Percentiles rank a stretch among this genome's conserved stretches.
These are phyloP conservation scores for Andrena praecox DNA, from an alignment of 2,888 invertebrate genomes.

Conservation along the genomic window DNA sequence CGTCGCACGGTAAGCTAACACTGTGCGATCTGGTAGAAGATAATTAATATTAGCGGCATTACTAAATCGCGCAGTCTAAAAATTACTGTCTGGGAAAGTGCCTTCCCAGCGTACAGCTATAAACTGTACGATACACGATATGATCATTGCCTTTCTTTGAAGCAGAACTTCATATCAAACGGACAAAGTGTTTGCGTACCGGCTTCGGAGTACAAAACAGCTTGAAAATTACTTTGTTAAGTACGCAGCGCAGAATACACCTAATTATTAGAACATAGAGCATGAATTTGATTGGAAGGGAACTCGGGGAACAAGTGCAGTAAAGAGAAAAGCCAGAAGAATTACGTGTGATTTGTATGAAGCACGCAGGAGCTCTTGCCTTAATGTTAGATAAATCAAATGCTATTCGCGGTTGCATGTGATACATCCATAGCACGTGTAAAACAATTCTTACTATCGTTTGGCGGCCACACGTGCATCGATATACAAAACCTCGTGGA, in stretches of 20 bases:
- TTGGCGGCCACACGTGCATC: not conserved
- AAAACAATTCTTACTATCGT: slow-evolving; percentile 9
- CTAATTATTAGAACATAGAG: slow-evolving; percentile 20
- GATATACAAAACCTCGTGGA: slow-evolving; percentile 9
- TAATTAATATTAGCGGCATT: too few species aligned
- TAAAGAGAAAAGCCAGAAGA: slow-evolving; percentile 4
- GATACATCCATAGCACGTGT: slow-evolving; percentile 11
- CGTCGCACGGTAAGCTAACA: not conserved
- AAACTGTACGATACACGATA: slow-evolving; percentile 26
- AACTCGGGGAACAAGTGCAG: slow-evolving; percentile 37
- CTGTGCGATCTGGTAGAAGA: too few species aligned
- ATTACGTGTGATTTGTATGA: slow-evolving; percentile 12
- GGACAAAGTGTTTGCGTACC: slow-evolving; percentile 39
- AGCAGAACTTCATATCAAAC: slow-evolving; percentile 49
- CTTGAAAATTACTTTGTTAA: slow-evolving; percentile 46
- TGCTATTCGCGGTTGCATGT: slow-evolving; percentile 22
- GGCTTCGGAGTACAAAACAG: slow-evolving; percentile 53
- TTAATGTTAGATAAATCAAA: slow-evolving; percentile 44
- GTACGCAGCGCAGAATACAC: slow-evolving; percentile 17
- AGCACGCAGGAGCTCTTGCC: slow-evolving; percentile 34
- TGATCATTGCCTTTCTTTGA: slow-evolving; percentile 40
- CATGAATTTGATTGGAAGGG: slow-evolving; percentile 11
- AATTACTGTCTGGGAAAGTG: not conserved
- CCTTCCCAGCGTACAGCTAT: slow-evolving; percentile 18
- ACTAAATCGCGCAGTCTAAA: too few species aligned